Evolutionary conservation across 2,888 invertebrate species (phyloP), one percentile per base, ranked within the genome.

Genomic region (Dione vanillae): DNA sequence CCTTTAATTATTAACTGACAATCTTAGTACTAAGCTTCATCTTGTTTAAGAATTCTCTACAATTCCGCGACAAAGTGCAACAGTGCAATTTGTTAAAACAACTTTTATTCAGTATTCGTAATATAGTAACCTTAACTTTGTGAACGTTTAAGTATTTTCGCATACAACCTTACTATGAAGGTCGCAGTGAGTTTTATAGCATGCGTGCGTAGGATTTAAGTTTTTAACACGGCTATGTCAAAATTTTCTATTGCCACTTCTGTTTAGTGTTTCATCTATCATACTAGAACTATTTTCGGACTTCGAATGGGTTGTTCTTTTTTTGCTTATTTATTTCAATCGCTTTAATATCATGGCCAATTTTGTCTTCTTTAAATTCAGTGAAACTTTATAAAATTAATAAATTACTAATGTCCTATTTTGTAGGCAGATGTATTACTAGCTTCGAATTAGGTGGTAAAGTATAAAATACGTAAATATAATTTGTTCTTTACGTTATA

Each of bases 61-160:
- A 14, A 5, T 8, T 3, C 2, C 10, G 47, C 7, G 16, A 27
- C 2, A 2, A 27, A 10, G n/a, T 10, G 0, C n/a, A n/a, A 37
- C 16, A 14, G 16, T 74, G n/a, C n/a, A 71, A 54, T 72, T 73
- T 73, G 73, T 76, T 74, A 67, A 67, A 65, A 56, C 67, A 68
- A 74, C 70, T 77, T 77, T 75, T 75, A 79, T 78, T 76, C 75
- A 66, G 35, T 35, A 65, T 51, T 52, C 74, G 71, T 73, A 69
- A 16, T 40, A 40, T 16, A 35, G 62, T 72, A 70, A 70, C 74
- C 74, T 75, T 74, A 75, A 75, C 75, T 74, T 75, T 72, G 70
- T 69, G 65, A 45, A 67, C 73, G 73, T 71, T 71, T 56, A 69
- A 66, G 68, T 62, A 69, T 71, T 73, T 69, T 66, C 65, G 51